phyloP scores from a whole-genome alignment of 2,797 vertebrate genomes.

The Podargus strigoides region DNA sequence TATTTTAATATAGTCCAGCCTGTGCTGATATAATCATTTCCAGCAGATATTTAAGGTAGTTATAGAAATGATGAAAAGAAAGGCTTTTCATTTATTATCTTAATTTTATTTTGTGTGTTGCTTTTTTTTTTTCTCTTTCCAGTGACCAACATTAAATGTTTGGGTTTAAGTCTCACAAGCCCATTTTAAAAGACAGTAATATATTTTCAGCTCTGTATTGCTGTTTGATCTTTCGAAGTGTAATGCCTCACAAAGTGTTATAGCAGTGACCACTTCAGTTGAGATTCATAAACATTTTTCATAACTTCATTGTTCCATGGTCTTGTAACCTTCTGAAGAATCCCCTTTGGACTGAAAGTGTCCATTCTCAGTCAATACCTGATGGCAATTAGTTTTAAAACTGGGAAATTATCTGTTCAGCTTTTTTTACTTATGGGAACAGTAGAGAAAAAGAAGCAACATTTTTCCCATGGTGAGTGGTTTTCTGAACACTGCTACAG shows the following conservation, averaged over 20 bases:
- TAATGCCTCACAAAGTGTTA: constrained; percentile 18
- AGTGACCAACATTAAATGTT: neutral
- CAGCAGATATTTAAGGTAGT: constrained; percentile 50
- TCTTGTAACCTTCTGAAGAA: neutral
- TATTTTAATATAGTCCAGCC: constrained; percentile 54
- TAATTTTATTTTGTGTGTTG: constrained; percentile 43
- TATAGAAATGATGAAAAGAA: constrained; percentile 62
- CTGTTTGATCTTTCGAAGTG: constrained; percentile 42
- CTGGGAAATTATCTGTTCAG: neutral
- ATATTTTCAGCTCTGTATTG: neutral
- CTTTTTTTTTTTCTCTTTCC: neutral
- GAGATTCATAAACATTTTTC: constrained; percentile 17
- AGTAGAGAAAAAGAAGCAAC: neutral
- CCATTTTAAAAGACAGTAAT: constrained; percentile 33
- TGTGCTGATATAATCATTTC: constrained; percentile 49
- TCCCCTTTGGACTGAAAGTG: neutral
- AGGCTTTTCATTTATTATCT: constrained; percentile 58
- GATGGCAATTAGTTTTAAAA: neutral
- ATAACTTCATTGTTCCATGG: neutral
- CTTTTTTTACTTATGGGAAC: neutral
- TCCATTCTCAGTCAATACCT: neutral
- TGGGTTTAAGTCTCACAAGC: constrained; percentile 5
- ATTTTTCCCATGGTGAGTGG: neutral
- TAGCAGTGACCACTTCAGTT: neutral
- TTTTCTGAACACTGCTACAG: neutral